Conservation (phyloP, 2,888 invertebrate species). For the Chloromyia formosa region DNA sequence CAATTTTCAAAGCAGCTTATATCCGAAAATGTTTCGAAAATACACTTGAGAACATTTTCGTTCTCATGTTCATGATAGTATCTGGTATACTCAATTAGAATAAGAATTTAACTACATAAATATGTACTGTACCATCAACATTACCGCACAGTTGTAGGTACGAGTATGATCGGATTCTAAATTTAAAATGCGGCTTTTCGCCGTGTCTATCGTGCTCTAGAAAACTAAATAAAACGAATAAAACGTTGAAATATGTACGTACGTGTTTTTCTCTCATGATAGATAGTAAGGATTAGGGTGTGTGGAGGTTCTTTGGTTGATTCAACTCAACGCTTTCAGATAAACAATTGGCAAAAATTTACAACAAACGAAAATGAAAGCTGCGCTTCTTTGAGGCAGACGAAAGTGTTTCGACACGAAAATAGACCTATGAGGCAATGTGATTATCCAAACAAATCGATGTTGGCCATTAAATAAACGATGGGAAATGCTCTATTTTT, state of each 20-base stretch:
- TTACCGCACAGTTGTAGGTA: conserved; percentile 29
- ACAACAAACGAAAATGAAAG: conserved; percentile 30
- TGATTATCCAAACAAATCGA: conserved; percentile 20
- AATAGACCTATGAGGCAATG: conserved; percentile 30
- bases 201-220: conserved; percentile 25
- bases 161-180: conserved; percentile 41
- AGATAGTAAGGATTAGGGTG: too few relatives aligned
- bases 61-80: not conserved
- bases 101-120: not conserved
- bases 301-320: not conserved
- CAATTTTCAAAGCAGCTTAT: not conserved
- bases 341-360: conserved; percentile 37
- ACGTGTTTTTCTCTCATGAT: not conserved
- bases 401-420: conserved; percentile 17
- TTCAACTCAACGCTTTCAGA: not conserved
- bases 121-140: not conserved
- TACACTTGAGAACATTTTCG: not conserved
- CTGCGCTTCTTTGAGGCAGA: not conserved
- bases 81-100: too few relatives aligned
- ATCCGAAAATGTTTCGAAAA: not conserved
- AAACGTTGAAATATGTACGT: not conserved
- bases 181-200: conserved; percentile 12
- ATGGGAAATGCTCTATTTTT: not conserved
- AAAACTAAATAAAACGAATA: conserved; percentile 36
- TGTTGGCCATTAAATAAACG: not conserved